Conservation (phyloP, 2,113 vertebrate genomes). For the Prolemur simus region DNA sequence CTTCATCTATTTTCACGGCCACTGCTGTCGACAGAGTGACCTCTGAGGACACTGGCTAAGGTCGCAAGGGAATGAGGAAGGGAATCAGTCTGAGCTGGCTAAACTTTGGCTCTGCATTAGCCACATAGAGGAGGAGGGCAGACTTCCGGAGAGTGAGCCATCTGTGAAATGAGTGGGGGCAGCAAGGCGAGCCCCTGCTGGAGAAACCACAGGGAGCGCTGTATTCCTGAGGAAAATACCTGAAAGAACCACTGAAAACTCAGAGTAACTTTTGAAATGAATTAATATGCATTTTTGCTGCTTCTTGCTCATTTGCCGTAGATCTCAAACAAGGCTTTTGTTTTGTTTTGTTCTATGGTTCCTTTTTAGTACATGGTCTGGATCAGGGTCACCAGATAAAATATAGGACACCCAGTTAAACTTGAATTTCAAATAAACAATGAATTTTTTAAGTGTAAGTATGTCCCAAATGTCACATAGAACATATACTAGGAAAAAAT, state of each 20-base stretch:
- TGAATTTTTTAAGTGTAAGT: background rate
- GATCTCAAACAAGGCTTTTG: background rate
- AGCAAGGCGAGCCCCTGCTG: rapidly evolving
- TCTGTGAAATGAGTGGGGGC: background rate
- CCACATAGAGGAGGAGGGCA: background rate
- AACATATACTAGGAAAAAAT: background rate
- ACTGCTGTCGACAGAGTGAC: background rate
- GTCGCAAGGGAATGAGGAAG: background rate
- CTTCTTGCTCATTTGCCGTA: background rate
- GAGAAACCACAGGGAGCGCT: background rate
- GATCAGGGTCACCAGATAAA: background rate
- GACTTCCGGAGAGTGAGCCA: background rate
- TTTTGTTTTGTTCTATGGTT: background rate
- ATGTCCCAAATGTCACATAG: background rate
- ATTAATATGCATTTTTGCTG: background rate
- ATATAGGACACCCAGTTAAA: background rate
- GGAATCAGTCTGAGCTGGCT: rapidly evolving
- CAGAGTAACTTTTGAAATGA: background rate
- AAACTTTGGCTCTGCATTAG: rapidly evolving
- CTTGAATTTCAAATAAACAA: background rate
- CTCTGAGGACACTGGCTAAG: background rate
- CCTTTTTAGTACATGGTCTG: background rate
- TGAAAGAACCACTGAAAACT: background rate
- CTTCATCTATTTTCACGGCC: background rate
- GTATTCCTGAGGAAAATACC: no score